Evolutionary conservation across 2,888 invertebrate species (phyloP).

Genomic region (Cataglyphis livida): DNA sequence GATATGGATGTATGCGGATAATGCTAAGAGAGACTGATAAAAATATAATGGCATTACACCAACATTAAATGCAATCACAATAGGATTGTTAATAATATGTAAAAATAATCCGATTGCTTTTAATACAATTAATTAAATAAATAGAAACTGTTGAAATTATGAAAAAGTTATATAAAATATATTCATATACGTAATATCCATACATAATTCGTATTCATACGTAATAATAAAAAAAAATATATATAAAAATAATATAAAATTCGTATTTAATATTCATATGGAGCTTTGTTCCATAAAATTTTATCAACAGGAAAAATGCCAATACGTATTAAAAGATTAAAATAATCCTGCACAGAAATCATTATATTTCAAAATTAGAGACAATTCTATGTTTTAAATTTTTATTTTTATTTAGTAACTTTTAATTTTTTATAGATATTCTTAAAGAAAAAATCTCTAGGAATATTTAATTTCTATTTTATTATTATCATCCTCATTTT

Average conservation of each 20-base stretch:
- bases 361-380: neutral
- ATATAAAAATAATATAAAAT: neutral
- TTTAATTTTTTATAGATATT: neutral
- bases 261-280: neutral
- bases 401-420: constrained; percentile 1
- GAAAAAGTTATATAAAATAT: constrained; percentile 9
- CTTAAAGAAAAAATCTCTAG: neutral
- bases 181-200: neutral
- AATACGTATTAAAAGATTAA: constrained; percentile 1
- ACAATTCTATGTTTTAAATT: neutral
- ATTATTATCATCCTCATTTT: neutral
- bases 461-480: neutral
- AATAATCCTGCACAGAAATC: constrained; percentile 8
- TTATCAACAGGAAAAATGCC: constrained; percentile 4
- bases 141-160: constrained; percentile 5
- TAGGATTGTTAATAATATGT: neutral
- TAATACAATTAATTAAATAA: constrained; percentile 14
- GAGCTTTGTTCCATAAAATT: constrained; percentile 2
- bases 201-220: neutral
- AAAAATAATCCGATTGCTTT: constrained; percentile 15
- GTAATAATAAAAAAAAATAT: neutral
- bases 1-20: constrained; percentile 12
- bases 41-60: neutral
- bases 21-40: constrained; percentile 25
- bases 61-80: constrained; percentile 14